Base-by-base conservation (phyloP, 2,797 vertebrate species). In the Allobates femoralis region DNA sequence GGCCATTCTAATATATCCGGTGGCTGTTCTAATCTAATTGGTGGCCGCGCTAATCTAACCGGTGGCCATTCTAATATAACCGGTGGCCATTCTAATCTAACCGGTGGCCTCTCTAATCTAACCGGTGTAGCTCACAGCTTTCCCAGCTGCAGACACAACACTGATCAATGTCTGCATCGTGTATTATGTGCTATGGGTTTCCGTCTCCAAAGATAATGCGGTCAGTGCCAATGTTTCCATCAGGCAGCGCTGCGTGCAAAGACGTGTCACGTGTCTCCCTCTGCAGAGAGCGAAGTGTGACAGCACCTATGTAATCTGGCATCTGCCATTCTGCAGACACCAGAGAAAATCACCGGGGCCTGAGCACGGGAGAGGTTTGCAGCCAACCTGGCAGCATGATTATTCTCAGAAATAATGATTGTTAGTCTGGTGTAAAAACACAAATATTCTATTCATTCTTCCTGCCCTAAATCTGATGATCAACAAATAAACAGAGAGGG, bases 351-450 rank as follows among this genome's bases (percentile, higher is more conserved):
- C 26, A 69, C 46, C 55, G 3, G 12, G 78, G 58, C 41, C 78
- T 46, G 56, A 73, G 56, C n/a, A 26, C 19, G 3, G 18, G 34
- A 28, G 53, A n/a, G 79, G n/a, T 50, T 66, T 7, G 41, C 56
- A 34, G 76, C 76, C 86, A 79, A 79, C 62, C 86, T 84, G 86
- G 81, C 86, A 87, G 56, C 69, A 37, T 50, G 55, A 74, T 30
- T 55, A 23, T 84, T 75, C 81, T 73, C 81, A 55, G 71, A 84
- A 34, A 73, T 83, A 83, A 55, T 75, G 84, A 83, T 84, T 87
- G 86, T 87, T 79, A 60, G n/a, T 77, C 82, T 37, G 81, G 56
- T 78, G 69, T 51, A 56, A 84, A 62, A 80, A 62, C 37, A 51
- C 79, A 87, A 84, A 87, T 84, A 84, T 79, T 84, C 67, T 80